Evolutionary conservation across 2,888 invertebrate genomes (phyloP).

Genomic region (Conus canariensis): DNA sequence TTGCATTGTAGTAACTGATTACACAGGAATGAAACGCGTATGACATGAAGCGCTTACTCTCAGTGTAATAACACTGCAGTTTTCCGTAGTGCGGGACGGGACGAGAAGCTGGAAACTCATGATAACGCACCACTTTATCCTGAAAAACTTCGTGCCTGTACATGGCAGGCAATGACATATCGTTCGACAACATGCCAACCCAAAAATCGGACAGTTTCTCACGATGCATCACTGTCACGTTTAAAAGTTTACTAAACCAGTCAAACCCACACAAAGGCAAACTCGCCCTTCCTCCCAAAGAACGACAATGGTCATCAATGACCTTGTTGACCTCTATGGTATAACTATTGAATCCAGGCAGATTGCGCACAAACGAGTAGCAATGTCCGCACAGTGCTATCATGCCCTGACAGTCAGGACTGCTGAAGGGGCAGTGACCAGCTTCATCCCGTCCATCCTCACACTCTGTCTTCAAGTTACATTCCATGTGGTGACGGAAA

Average conservation of each 20-base stretch:
- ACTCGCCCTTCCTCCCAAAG: background rate
- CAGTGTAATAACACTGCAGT: background rate
- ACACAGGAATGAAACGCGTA: background rate
- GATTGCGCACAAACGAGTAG: background rate
- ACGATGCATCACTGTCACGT: background rate
- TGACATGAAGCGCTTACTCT: too few relatives aligned
- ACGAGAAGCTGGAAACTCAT: background rate
- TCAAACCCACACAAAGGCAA: background rate
- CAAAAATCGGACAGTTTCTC: background rate
- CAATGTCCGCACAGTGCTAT: background rate
- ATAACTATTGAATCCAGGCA: background rate
- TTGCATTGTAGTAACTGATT: background rate
- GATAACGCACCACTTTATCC: background rate
- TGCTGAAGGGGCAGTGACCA: constrained; percentile 12
- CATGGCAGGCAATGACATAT: background rate
- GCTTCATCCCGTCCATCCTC: constrained; percentile 25
- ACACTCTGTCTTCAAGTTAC: background rate
- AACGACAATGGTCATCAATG: background rate
- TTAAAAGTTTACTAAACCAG: background rate
- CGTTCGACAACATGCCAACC: background rate
- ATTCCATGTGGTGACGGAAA: background rate
- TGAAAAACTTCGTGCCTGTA: background rate
- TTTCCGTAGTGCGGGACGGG: background rate
- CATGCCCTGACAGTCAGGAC: background rate
- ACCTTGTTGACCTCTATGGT: too few relatives aligned